A percentile compares a stretch with the other conserved stretches of the same genome.
phyloP scores from a whole-genome alignment of 1,140 invertebrate genomes.

The Drosophila azteca region DNA sequence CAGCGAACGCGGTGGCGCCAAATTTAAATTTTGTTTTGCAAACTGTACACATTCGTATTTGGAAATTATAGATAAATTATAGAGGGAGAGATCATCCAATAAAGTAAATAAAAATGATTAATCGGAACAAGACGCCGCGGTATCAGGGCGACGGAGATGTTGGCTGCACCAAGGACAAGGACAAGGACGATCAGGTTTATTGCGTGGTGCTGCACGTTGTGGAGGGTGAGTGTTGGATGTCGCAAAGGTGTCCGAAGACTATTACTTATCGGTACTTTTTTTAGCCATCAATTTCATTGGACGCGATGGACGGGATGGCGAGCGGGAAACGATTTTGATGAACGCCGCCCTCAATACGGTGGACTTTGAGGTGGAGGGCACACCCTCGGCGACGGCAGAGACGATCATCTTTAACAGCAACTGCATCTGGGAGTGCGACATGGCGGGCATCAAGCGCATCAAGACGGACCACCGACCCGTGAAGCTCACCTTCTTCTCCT shows the following conservation, averaged over 20 bases:
- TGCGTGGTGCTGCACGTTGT: conserved; percentile 74
- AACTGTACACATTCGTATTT: conserved; percentile 8
- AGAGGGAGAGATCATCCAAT: conserved; percentile 10
- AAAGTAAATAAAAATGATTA: conserved; percentile 25
- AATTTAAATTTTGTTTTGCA: conserved; percentile 35
- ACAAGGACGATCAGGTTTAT: conserved; percentile 55
- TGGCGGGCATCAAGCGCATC: conserved; percentile 70
- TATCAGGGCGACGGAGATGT: conserved; percentile 29
- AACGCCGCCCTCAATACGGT: conserved; percentile 69
- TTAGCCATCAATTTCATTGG: conserved; percentile 68
- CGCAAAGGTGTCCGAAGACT: background rate
- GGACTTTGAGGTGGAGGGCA: conserved; percentile 74
- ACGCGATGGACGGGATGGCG: conserved; percentile 54
- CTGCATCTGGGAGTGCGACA: conserved; percentile 76
- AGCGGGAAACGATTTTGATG: conserved; percentile 60
- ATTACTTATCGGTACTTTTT: background rate
- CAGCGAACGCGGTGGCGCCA: background rate
- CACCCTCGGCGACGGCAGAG: conserved; percentile 41
- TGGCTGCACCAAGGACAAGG: conserved; percentile 19
- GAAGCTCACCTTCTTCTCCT: conserved; percentile 59
- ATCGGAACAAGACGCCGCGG: conserved; percentile 22
- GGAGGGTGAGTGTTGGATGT: conserved; percentile 44
- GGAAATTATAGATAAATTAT: too few relatives aligned
- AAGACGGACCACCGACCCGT: conserved; percentile 77
- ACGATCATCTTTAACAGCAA: conserved; percentile 76